These are phyloP conservation scores for Pygoscelis antarcticus DNA, from an alignment of 2,113 vertebrate species.

Conservation along the genomic window DNA sequence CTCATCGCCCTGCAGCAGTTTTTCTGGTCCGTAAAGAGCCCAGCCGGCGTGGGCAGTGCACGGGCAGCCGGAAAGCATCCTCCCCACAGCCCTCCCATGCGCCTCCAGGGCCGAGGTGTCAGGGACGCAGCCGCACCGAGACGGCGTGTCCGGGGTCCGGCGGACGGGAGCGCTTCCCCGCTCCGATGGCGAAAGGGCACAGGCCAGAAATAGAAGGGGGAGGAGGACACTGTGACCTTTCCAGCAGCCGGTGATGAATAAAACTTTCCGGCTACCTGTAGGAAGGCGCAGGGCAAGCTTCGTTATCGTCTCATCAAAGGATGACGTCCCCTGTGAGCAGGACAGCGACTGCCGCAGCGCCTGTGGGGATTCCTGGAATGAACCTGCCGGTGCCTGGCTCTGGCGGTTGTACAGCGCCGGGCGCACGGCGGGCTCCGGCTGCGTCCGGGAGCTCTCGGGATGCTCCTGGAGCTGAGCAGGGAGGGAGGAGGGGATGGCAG, in stretches of 20 bases:
- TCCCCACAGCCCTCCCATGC: not conserved
- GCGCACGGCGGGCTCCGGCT: fast-evolving
- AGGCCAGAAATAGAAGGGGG: constrained; percentile 25
- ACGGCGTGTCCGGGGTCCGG: not conserved
- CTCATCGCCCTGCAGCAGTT: not conserved
- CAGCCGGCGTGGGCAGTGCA: not conserved
- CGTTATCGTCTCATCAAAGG: constrained; percentile 4
- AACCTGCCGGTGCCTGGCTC: not conserved
- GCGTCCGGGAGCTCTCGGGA: fast-evolving
- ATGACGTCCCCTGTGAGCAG: not conserved
- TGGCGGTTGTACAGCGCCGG: fast-evolving
- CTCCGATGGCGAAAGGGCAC: constrained; percentile 31
- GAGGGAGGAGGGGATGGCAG: not conserved
- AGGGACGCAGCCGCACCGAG: not conserved
- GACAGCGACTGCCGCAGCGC: not conserved
- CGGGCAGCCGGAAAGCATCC: not conserved
- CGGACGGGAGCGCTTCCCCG: not conserved
- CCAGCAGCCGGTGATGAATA: not conserved
- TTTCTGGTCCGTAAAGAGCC: not conserved
- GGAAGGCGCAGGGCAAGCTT: constrained; percentile 8
- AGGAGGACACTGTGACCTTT: constrained; percentile 60
- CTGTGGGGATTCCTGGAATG: not conserved
- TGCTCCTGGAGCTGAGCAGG: not conserved
- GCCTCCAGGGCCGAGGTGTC: not conserved
- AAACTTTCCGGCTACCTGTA: constrained; percentile 47